Conservation (phyloP, 2,797 vertebrate species). For the Falco columbarius region DNA sequence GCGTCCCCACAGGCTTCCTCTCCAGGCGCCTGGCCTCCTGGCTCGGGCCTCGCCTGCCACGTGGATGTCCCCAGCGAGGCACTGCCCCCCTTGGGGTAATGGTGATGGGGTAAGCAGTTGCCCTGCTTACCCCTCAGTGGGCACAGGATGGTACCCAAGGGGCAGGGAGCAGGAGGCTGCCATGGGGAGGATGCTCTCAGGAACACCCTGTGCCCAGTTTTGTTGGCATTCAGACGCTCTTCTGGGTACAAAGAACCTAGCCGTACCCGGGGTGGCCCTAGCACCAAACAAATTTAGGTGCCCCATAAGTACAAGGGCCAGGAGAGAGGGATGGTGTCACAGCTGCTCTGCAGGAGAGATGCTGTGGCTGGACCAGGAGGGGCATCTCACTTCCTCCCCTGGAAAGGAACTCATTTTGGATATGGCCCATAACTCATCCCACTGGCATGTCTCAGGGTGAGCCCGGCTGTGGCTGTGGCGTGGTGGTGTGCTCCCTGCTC, state of each 20-base stretch:
- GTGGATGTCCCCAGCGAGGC: background rate
- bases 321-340: background rate
- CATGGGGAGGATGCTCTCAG: rapidly evolving
- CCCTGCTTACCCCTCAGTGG: background rate
- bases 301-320: background rate
- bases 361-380: background rate
- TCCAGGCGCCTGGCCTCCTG: slow-evolving; percentile 19
- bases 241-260: background rate
- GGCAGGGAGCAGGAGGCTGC: background rate
- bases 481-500: rapidly evolving
- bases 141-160: background rate
- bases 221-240: background rate
- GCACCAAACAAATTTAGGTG: background rate
- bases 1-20: background rate
- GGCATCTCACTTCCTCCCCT: background rate
- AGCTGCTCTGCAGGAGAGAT: background rate
- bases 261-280: background rate
- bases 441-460: background rate
- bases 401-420: background rate
- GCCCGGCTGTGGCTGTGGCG: rapidly evolving
- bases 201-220: rapidly evolving
- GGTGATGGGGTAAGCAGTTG: rapidly evolving
- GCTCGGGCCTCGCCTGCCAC: background rate
- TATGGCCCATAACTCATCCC: rapidly evolving
- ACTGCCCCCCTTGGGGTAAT: rapidly evolving